Evolutionary conservation across 2,888 invertebrate species (phyloP), one percentile per base, ranked within the genome.

Genomic region (Pachliopta kotzebuea): DNA sequence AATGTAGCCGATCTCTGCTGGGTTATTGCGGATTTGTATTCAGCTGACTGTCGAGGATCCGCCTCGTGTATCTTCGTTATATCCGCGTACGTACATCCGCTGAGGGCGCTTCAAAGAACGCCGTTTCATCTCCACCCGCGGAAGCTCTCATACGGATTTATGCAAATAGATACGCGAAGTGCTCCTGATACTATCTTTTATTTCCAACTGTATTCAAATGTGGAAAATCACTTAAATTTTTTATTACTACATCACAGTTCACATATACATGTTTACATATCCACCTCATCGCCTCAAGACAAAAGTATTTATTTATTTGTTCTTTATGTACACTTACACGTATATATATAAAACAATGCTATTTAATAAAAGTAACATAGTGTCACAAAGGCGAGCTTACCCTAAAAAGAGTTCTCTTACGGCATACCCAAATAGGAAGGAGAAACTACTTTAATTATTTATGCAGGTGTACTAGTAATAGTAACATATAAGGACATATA

Each of bases 71-170:
- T 49, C 63, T 59, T 21, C 21, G 55, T 56, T 60, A 60, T 37
- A 31, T 60, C 50, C 50, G 21, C 11, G 49, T 50, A 49, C 57
- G 54, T 55, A 55, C 29, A 49, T 54, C 54, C 58, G 63, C 26
- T 29, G 57, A 63, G 42, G 37, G 21, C 31, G 29, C 53, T 24
- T 24, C 37, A n/a, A 53, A 53, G 23, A 31, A 52, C 57, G 62
- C 57, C 64, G 60, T 45, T 52, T 62, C 65, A 37, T 63, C 60
- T 29, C 18, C 63, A 63, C 52, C 57, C 65, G 65, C 37, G 61
- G 37, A 52, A 52, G 63, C 52, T 67, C 66, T 67, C 66, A 50
- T 54, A 63, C 63, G 63, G 65, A 67, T 69, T 69, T 68, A 67
- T 67, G 66, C 65, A 67, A 67, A 65, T 64, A 61, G 37, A 31